A percentile compares a stretch with the other conserved stretches of the same genome.
These are phyloP conservation scores for Papilio helenus DNA, from an alignment of 1,140 invertebrate species.

Conservation along the genomic window DNA sequence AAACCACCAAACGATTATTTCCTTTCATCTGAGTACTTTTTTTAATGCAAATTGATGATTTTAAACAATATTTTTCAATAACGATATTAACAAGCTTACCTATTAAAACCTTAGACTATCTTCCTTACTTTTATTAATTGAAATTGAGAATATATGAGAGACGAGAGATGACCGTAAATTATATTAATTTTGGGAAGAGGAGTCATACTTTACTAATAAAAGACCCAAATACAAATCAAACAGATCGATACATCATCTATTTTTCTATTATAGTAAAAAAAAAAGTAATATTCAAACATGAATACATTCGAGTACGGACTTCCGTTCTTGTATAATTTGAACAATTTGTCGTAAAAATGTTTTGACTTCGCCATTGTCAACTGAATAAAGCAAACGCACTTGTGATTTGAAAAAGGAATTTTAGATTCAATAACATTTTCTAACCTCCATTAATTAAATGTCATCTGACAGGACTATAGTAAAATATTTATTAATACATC, in stretches of 20 bases:
- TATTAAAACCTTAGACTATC: too few relatives aligned
- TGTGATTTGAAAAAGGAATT: conserved; percentile 60
- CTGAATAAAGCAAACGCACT: conserved; percentile 53
- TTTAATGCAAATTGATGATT: neutral
- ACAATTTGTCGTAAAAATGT: conserved; percentile 70
- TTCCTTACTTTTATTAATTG: too few relatives aligned
- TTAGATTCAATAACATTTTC: conserved; percentile 48
- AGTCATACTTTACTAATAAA: too few relatives aligned
- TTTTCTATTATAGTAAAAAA: conserved; percentile 33
- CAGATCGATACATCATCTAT: conserved; percentile 52
- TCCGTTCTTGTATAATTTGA: conserved; percentile 54
- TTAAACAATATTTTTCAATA: too few relatives aligned
- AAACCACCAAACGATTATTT: neutral
- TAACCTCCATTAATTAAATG: neutral
- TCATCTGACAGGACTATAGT: neutral
- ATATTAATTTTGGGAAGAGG: too few relatives aligned
- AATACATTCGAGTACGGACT: conserved; percentile 56
- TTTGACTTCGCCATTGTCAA: conserved; percentile 67
- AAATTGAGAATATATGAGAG: too few relatives aligned
- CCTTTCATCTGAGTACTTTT: neutral
- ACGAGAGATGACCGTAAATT: too few relatives aligned
- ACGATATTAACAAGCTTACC: too few relatives aligned
- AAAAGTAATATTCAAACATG: conserved; percentile 48
- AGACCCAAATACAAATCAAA: conserved; percentile 30
- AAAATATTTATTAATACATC: neutral